These are phyloP conservation scores for Chelonoidis abingdonii DNA, from an alignment of 2,113 vertebrate species.

Conservation along the genomic window DNA sequence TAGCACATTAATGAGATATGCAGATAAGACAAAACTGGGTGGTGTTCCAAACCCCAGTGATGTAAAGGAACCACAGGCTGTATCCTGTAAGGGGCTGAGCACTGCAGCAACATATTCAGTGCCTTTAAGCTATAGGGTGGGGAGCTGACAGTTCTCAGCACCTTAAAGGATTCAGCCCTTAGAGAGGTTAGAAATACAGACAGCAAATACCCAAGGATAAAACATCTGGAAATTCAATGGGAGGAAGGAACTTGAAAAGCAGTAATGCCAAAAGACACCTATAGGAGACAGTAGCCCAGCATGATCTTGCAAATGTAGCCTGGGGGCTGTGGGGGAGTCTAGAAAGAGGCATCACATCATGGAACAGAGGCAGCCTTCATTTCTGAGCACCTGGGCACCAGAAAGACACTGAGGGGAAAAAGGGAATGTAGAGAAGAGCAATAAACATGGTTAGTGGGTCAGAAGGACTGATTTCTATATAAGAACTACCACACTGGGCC, in stretches of 20 bases:
- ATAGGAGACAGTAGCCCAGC: neutral
- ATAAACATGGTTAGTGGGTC: neutral
- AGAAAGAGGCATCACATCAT: too few species aligned
- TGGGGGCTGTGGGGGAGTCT: too few species aligned
- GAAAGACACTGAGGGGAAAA: neutral
- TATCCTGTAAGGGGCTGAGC: neutral
- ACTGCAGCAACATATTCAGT: accelerated
- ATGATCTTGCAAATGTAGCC: neutral
- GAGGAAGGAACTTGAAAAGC: neutral
- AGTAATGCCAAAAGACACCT: neutral
- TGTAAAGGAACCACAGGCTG: neutral
- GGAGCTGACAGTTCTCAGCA: neutral
- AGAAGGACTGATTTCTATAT: neutral
- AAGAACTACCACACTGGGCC: too few species aligned
- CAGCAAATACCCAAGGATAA: neutral
- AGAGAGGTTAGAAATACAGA: neutral
- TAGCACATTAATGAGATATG: neutral
- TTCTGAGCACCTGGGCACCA: neutral
- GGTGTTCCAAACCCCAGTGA: neutral
- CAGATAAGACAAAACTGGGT: neutral
- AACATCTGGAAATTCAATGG: neutral
- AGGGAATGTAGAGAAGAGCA: neutral
- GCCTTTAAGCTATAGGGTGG: neutral
- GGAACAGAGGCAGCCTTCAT: neutral
- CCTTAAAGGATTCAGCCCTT: neutral